Evolutionary conservation across 2,113 vertebrate genomes (phyloP).

Genomic region (Pteronura brasiliensis): DNA sequence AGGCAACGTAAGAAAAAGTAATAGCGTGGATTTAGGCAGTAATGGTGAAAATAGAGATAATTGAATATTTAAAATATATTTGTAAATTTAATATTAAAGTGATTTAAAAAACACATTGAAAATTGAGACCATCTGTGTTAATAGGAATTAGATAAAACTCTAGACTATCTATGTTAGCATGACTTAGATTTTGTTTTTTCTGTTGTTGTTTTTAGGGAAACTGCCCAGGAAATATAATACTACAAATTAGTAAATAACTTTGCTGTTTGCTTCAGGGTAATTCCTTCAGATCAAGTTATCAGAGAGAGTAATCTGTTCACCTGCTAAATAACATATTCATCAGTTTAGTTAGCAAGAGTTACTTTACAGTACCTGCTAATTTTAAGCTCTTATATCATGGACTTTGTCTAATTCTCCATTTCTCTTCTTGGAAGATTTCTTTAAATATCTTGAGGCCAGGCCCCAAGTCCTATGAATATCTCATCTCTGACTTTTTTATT

Average conservation of each 20-base stretch:
- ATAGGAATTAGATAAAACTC: background rate
- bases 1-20: background rate
- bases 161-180: background rate
- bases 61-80: background rate
- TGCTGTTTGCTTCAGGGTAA: background rate
- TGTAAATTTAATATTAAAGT: background rate
- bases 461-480: background rate
- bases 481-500: background rate
- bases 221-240: background rate
- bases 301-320: background rate
- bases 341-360: background rate
- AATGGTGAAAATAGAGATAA: background rate
- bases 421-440: background rate
- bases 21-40: background rate
- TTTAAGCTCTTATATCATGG: background rate
- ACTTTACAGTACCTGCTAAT: background rate
- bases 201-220: background rate
- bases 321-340: background rate
- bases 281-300: background rate
- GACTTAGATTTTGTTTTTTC: background rate
- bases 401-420: background rate
- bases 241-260: background rate
- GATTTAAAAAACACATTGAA: background rate
- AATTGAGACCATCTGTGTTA: background rate
- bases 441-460: background rate